Evolutionary conservation across 2,797 vertebrate species (phyloP).

Genomic region (Coluber constrictor): DNA sequence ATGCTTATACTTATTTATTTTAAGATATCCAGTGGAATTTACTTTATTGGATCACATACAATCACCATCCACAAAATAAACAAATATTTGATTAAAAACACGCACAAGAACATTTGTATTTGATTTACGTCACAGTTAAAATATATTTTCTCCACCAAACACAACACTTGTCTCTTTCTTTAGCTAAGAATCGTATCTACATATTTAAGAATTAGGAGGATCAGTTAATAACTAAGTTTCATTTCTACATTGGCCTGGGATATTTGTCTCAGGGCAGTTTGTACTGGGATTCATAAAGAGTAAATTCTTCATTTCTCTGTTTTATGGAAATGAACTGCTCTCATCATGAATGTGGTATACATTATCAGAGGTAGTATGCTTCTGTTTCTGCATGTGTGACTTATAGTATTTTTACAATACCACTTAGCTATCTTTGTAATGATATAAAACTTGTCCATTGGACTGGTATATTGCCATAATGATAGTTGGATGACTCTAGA

Average conservation of each 20-base stretch:
- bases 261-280: neutral
- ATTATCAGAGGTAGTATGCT: neutral
- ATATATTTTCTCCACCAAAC: neutral
- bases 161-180: conserved; percentile 29
- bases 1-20: neutral
- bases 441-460: neutral
- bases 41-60: conserved; percentile 28
- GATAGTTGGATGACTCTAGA: neutral
- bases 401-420: neutral
- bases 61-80: neutral
- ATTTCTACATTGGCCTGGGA: neutral
- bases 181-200: conserved; percentile 18
- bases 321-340: neutral
- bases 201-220: neutral
- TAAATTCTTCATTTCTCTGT: neutral
- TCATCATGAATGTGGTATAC: neutral
- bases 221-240: neutral
- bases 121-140: neutral
- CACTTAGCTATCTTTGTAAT: neutral
- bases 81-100: neutral
- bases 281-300: neutral
- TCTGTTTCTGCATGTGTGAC: neutral
- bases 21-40: conserved; percentile 25
- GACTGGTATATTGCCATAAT: neutral
- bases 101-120: neutral